These are phyloP conservation scores for Shinisaurus crocodilurus DNA, from an alignment of 2,113 vertebrate genomes.

Conservation along the genomic window DNA sequence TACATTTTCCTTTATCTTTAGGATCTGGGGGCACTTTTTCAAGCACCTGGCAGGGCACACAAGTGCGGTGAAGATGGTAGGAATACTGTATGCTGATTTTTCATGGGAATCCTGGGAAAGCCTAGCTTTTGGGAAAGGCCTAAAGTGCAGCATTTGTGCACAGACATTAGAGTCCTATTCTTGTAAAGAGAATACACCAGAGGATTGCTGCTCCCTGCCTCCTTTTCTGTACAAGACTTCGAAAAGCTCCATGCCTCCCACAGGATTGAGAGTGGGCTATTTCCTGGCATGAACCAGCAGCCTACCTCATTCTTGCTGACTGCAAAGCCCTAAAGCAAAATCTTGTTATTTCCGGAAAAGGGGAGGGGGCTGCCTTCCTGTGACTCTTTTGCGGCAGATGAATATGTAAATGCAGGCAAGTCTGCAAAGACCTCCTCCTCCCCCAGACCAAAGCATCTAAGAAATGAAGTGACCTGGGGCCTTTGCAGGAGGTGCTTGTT, in stretches of 20 bases:
- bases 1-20: not conserved
- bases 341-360: not conserved
- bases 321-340: not conserved
- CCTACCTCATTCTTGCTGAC: not conserved
- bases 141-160: not conserved
- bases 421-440: not conserved
- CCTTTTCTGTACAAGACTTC: not conserved
- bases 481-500: not conserved
- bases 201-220: not conserved
- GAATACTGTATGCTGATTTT: not conserved
- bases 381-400: not conserved
- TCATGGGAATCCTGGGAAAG: not conserved
- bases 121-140: not conserved
- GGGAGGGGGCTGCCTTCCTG: not conserved
- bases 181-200: not conserved
- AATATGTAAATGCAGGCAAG: not conserved
- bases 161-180: not conserved
- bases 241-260: constrained; percentile 4
- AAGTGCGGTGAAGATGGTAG: not conserved
- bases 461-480: not conserved
- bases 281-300: constrained; percentile 20
- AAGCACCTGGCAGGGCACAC: not conserved
- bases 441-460: not conserved
- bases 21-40: not conserved
- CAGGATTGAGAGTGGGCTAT: not conserved